Conservation (phyloP, 2,888 invertebrate species). For the Hypena proboscidalis region DNA sequence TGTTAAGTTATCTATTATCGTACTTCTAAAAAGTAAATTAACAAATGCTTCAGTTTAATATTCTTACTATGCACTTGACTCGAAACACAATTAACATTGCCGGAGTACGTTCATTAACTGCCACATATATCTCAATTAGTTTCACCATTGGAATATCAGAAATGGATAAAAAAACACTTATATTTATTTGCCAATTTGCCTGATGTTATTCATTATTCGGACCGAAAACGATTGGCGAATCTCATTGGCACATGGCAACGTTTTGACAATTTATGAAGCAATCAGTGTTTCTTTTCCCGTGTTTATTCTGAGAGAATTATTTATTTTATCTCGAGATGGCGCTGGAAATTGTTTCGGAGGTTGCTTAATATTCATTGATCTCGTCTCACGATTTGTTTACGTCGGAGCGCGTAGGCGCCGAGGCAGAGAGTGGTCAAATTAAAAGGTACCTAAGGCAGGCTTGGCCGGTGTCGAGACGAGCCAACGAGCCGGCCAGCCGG, state of each 20-base stretch:
- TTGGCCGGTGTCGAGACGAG: slow-evolving; percentile 24
- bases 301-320: slow-evolving; percentile 75
- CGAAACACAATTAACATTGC: slow-evolving; percentile 19
- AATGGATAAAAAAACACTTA: slow-evolving; percentile 51
- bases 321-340: slow-evolving; percentile 71
- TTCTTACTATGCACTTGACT: background rate
- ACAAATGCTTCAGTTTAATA: no score
- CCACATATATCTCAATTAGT: slow-evolving; percentile 65
- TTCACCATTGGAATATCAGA: slow-evolving; percentile 54
- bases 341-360: slow-evolving; percentile 75
- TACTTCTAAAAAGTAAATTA: no score
- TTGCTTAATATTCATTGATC: slow-evolving; percentile 82
- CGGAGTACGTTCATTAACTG: slow-evolving; percentile 37
- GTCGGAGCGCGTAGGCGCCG: slow-evolving; percentile 68
- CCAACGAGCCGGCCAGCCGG: slow-evolving; percentile 49
- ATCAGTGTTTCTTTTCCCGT: slow-evolving; percentile 72
- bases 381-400: slow-evolving; percentile 78
- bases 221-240: slow-evolving; percentile 59
- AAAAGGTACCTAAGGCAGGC: slow-evolving; percentile 54
- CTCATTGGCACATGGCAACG: slow-evolving; percentile 62
- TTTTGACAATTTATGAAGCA: slow-evolving; percentile 81
- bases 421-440: slow-evolving; percentile 65
- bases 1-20: background rate
- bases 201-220: slow-evolving; percentile 67
- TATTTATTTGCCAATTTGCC: slow-evolving; percentile 71